Conservation (phyloP, 1,140 invertebrate genomes). For the Rhyzopertha dominica region DNA sequence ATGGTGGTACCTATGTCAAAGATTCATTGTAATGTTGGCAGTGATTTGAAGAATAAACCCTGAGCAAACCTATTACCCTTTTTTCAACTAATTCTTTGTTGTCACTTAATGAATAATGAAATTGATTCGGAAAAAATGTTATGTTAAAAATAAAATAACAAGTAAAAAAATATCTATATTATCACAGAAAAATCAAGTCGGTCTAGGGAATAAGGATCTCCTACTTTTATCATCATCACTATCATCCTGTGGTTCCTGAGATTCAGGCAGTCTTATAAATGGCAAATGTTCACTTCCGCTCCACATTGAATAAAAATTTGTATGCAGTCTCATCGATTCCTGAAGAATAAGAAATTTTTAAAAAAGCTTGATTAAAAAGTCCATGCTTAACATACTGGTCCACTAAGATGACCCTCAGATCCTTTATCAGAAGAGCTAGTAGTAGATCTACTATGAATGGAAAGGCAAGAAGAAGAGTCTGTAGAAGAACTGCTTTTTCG, state of each 20-base stretch:
- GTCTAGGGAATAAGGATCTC: conserved; percentile 34
- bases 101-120: too few relatives aligned
- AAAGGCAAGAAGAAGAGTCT: conserved; percentile 55
- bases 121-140: too few relatives aligned
- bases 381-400: conserved; percentile 49
- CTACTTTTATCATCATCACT: conserved; percentile 40
- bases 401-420: conserved; percentile 49
- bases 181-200: conserved; percentile 35
- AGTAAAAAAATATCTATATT: too few relatives aligned
- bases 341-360: conserved; percentile 24
- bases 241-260: conserved; percentile 44
- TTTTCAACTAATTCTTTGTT: too few relatives aligned
- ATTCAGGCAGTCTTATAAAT: conserved; percentile 46
- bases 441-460: conserved; percentile 55
- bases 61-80: too few relatives aligned
- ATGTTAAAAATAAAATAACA: too few relatives aligned
- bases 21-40: too few relatives aligned
- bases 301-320: conserved; percentile 47
- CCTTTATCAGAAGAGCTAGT: conserved; percentile 47
- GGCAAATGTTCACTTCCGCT: conserved; percentile 46
- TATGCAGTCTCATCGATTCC: conserved; percentile 41
- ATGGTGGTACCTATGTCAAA: too few relatives aligned
- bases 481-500: conserved; percentile 60
- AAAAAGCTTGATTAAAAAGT: conserved; percentile 11
- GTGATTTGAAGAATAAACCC: too few relatives aligned